Evolutionary conservation across 2,113 vertebrate genomes (phyloP).

Genomic region (Benthochromis sp.): DNA sequence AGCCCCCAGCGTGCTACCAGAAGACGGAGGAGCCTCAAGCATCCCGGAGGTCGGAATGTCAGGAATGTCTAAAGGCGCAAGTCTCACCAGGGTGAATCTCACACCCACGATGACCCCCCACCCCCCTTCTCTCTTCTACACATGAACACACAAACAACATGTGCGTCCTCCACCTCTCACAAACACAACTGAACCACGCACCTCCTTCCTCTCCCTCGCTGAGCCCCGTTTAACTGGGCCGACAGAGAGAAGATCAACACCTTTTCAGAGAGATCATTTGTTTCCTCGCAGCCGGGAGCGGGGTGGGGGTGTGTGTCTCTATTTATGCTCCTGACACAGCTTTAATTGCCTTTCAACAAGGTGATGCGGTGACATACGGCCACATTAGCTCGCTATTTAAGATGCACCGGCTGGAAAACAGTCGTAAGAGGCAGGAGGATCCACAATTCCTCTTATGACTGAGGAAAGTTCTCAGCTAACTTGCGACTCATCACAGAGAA

Average conservation of each 20-base stretch:
- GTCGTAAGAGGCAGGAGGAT: neutral
- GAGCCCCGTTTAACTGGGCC: conserved; percentile 42
- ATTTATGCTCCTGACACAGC: conserved; percentile 29
- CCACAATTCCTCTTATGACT: neutral
- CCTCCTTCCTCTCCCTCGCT: neutral
- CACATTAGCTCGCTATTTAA: conserved; percentile 4
- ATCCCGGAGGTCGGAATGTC: conserved; percentile 66
- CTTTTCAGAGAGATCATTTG: conserved; percentile 33
- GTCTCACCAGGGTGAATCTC: conserved; percentile 68
- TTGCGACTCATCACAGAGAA: neutral
- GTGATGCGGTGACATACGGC: conserved; percentile 4
- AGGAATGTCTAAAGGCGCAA: conserved; percentile 67
- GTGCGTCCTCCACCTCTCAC: conserved; percentile 9
- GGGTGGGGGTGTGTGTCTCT: neutral
- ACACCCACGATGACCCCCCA: conserved; percentile 50
- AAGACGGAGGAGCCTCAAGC: conserved; percentile 47
- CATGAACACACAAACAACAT: conserved; percentile 13
- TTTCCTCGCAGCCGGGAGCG: conserved; percentile 14
- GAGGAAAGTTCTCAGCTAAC: neutral
- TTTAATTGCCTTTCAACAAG: conserved; percentile 58
- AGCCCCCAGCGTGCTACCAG: conserved; percentile 48
- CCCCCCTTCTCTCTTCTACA: neutral
- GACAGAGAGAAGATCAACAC: conserved; percentile 55
- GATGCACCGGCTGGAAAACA: neutral
- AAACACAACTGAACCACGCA: conserved; percentile 36